Evolutionary conservation across 2,113 vertebrate species (phyloP), one percentile per base, ranked within the genome.

Genomic region (Prolemur simus): DNA sequence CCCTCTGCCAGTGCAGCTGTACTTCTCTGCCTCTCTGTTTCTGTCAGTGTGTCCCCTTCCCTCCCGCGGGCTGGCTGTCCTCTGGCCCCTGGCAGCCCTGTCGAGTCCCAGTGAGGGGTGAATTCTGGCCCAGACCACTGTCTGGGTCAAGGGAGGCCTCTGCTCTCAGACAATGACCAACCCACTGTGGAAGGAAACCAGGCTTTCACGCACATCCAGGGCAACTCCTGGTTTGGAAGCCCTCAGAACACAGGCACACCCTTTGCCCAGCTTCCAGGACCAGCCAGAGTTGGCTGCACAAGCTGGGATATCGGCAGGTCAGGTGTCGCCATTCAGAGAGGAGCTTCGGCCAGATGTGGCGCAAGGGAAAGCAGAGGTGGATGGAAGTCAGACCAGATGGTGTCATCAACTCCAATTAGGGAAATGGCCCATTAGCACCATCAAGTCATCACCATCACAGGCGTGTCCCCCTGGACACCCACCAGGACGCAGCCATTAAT

Each of bases 351-450:
- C 39, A 95, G 93, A 91, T 84, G 94, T 95, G 96, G 95, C n/a
- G 60, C 56, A 91, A 88, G 97, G 95, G 85, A 98, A 96, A 97
- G 93, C 96, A 95, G 96, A 96, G 83, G 95, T 63, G 84, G 91
- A 52, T 90, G 45, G 52, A 54, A 54, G 52, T 95, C 84, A 29
- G 87, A 25, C 87, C 89, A 92, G 96, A 89, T 58, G 66, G 66
- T 84, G 76, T 97, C 81, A 98, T 97, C 97, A 98, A 71, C 83
- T 96, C 13, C 96, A 97, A 98, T 98, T 98, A 97, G 66, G 45
- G 91, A 97, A 97, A 97, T 96, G 83, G 25, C 71, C 92, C 42
- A 92, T 97, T 95, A 97, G 92, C 80, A 63, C 66, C 68, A 94
- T 77, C 80, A 58, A 84, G 91, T 96, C 96, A 92, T 95, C 60